These are phyloP conservation scores for Tetrax tetrax DNA, from an alignment of 2,113 vertebrate species.

Conservation along the genomic window DNA sequence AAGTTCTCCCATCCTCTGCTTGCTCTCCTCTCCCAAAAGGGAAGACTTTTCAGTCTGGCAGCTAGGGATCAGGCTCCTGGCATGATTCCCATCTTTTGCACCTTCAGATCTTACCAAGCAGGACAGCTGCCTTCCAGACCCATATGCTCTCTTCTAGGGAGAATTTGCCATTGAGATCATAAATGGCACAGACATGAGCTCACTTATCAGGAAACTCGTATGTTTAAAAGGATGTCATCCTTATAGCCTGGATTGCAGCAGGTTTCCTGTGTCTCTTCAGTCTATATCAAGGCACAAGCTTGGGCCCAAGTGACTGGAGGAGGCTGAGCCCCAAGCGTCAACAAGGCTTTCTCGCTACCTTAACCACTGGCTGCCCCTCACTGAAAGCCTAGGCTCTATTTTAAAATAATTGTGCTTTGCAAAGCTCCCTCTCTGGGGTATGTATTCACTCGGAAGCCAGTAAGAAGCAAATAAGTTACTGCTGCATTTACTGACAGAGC, in stretches of 20 bases:
- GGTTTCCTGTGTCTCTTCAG: not conserved
- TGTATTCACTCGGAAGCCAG: conserved; percentile 49
- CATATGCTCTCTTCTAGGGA: not conserved
- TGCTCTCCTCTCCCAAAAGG: not conserved
- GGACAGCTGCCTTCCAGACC: conserved; percentile 14
- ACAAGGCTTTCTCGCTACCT: not conserved
- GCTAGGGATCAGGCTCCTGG: not conserved
- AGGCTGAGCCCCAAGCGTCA: conserved; percentile 35
- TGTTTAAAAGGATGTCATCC: conserved; percentile 2
- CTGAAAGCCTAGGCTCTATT: conserved; percentile 44
- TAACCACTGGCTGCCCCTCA: conserved; percentile 39
- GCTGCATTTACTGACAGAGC: conserved; percentile 58
- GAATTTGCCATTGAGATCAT: not conserved
- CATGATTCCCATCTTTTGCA: not conserved
- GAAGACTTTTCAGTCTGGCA: not conserved
- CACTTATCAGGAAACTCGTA: not conserved
- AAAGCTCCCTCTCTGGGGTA: conserved; percentile 27
- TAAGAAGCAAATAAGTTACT: conserved; percentile 62
- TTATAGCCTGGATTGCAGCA: not conserved
- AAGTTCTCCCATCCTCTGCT: not conserved
- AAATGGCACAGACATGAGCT: not conserved
- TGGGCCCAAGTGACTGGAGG: conserved; percentile 22
- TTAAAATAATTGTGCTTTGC: conserved; percentile 54
- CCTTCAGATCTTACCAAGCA: not conserved
- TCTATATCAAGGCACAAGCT: not conserved